Evolutionary conservation across 2,113 vertebrate genomes (phyloP), one percentile per base, ranked within the genome.

Genomic region (Oncorhynchus tshawytscha): DNA sequence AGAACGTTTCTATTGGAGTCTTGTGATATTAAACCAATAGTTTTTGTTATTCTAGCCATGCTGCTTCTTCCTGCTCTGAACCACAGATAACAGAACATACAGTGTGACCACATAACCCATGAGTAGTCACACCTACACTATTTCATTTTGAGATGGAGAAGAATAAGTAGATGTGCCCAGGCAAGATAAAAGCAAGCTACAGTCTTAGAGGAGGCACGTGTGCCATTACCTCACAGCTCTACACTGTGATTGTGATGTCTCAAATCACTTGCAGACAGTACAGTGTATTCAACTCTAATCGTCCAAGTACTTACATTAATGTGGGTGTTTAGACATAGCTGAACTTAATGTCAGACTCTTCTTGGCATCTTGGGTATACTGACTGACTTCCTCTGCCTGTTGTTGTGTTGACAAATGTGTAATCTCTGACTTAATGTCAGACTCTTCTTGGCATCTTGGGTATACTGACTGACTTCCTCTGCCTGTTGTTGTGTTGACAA

Each of bases 391-490:
- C 59, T 62, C n/a, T 7, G 7, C 59, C 31, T 68, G 5, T 18
- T 34, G 29, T 68, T 68, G 31, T 16, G 18, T 5, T 39, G 67
- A 68, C 67, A 68, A 68, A 68, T 68, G 29, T 68, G 25, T 68
- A 62, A 62, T 62, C 59, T 62, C 16, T 27, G 18, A 62, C 59
- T 62, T 15, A 57, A 29, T 31, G 31, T 67, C 31, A 48, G n/a
- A 70, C n/a, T 22, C 45, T 70, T 70, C 45, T 49, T 48, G 9
- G 39, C 68, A 67, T 20, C 66, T 67, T 39, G 31, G 27, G 18
- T 66, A 67, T 7, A 34, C 59, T 62, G 59, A 34, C 59, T 62
- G 59, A 62, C 59, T 62, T 62, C 59, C 59, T 62, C n/a, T 8
- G 2, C 59, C 31, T 68, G 5, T 18, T 34, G 29, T 68, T 68